Conservation (phyloP, 1,140 invertebrate species). For the Dryas iulia region DNA sequence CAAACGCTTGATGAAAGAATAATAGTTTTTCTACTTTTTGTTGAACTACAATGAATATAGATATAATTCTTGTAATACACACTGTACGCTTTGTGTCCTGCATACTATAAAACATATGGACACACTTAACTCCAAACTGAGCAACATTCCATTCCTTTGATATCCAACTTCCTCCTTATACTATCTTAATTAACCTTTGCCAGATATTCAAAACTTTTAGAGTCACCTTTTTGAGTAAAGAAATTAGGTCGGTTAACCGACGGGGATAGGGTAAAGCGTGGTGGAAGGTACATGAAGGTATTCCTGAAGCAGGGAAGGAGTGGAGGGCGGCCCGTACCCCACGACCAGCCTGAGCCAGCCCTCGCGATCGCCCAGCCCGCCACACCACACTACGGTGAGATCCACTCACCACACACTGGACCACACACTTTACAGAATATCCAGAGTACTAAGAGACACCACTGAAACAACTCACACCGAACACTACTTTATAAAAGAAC, state of each 20-base stretch:
- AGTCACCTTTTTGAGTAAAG: slow-evolving; percentile 77
- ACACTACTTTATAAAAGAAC: slow-evolving; percentile 16
- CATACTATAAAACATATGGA: slow-evolving; percentile 47
- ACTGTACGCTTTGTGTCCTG: slow-evolving; percentile 40
- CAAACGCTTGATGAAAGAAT: slow-evolving; percentile 61
- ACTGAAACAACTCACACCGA: slow-evolving; percentile 25
- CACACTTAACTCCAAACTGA: slow-evolving; percentile 63
- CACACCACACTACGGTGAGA: slow-evolving; percentile 81
- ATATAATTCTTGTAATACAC: slow-evolving; percentile 37
- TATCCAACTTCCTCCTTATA: slow-evolving; percentile 35
- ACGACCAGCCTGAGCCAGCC: slow-evolving; percentile 92
- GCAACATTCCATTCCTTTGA: slow-evolving; percentile 39
- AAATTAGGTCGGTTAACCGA: slow-evolving; percentile 62
- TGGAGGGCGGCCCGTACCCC: slow-evolving; percentile 81
- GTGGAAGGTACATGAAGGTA: slow-evolving; percentile 78
- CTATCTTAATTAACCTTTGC: slow-evolving; percentile 45
- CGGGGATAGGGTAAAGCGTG: slow-evolving; percentile 72
- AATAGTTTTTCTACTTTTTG: slow-evolving; percentile 23
- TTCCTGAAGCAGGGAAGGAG: slow-evolving; percentile 79
- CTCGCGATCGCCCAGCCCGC: slow-evolving; percentile 89
- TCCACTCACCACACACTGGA: slow-evolving; percentile 66
- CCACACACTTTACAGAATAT: slow-evolving; percentile 42
- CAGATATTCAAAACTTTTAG: slow-evolving; percentile 74
- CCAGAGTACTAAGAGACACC: slow-evolving; percentile 27
- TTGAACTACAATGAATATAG: slow-evolving; percentile 21